Evolutionary conservation across 2,888 invertebrate species (phyloP).

Genomic region (Drosophila cracens): DNA sequence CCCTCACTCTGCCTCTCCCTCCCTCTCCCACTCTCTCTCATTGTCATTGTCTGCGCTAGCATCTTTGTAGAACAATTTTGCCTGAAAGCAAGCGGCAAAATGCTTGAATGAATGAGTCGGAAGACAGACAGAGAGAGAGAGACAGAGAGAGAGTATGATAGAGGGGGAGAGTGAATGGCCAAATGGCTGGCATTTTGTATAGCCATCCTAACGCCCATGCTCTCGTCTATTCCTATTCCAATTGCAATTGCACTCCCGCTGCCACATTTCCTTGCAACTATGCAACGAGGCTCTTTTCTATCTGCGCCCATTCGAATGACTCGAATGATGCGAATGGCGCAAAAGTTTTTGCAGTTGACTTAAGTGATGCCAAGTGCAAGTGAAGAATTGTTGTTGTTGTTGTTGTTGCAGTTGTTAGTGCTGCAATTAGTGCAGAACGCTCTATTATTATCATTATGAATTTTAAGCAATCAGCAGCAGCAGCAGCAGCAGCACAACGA

Average conservation of each 20-base stretch:
- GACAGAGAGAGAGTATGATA: not conserved
- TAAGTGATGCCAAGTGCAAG: constrained; percentile 71
- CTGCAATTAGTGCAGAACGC: constrained; percentile 76
- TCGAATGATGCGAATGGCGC: constrained; percentile 56
- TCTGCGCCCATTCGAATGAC: constrained; percentile 44
- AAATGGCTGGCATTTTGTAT: constrained; percentile 11
- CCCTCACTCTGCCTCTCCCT: not conserved
- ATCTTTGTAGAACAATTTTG: constrained; percentile 77
- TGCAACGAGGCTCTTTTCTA: constrained; percentile 25
- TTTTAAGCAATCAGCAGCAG: constrained; percentile 73
- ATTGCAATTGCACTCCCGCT: constrained; percentile 13
- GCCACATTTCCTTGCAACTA: constrained; percentile 2
- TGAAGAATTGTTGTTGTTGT: constrained; percentile 53
- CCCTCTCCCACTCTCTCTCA: not conserved
- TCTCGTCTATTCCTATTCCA: constrained; percentile 7
- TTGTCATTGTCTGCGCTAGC: constrained; percentile 55
- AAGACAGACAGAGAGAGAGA: not conserved
- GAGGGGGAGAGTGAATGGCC: constrained; percentile 13
- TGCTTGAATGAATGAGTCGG: constrained; percentile 69
- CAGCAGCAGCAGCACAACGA: constrained; percentile 12
- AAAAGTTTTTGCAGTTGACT: constrained; percentile 64
- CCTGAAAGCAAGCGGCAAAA: constrained; percentile 75
- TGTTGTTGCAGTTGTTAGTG: constrained; percentile 29
- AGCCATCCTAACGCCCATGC: not conserved
- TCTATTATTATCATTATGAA: constrained; percentile 78